Base-by-base conservation (phyloP, 1,140 invertebrate species). In the Brachystomella parvula region DNA sequence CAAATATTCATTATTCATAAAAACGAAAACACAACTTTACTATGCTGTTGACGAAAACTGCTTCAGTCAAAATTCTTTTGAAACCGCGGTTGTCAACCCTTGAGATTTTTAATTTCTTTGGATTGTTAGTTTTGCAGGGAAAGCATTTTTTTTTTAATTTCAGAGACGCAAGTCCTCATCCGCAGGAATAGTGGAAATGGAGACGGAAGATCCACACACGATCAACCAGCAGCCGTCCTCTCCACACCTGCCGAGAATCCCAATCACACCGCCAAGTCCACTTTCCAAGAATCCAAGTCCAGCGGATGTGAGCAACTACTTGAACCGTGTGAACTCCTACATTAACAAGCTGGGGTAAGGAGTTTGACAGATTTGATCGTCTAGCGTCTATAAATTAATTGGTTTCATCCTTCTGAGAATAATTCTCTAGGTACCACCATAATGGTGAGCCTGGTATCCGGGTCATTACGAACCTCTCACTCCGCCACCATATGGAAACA, bases 381-480 rank as follows among this genome's bases (percentile, higher is more conserved):
- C n/a, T n/a, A n/a, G n/a, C n/a, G n/a, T n/a, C n/a, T 6, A 28
- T 59, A 6, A 59, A 59, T 59, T 12, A 30, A 28, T 17, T 59
- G 28, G 28, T 30, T 12, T 28, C 32, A 28, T 28, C 2, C 28
- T 12, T 59, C n/a, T n/a, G n/a, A n/a, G n/a, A n/a, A n/a, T n/a
- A n/a, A 32, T 57, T 57, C 35, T 64, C 0, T 39, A 70, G 71
- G 2, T 73, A 73, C 33, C 68, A 69, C 6, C 61, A 66, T 15
- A 29, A 56, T 30, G 71, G 71, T 6, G 71, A 73, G 56, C 71
- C 71, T 1, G 56, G 62, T n/a, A 73, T 71, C 31, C 30, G 49
- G 2, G 64, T 73, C 1, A 65, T 61, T 47, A 64, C 66, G 0
- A 47, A 66, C 31, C 49, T 71, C 53, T 73, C 71, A 12, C 63